These are phyloP conservation scores for Phenganax subtilis DNA, from an alignment of 92 coral and sea anemone genomes.

Conservation along the genomic window DNA sequence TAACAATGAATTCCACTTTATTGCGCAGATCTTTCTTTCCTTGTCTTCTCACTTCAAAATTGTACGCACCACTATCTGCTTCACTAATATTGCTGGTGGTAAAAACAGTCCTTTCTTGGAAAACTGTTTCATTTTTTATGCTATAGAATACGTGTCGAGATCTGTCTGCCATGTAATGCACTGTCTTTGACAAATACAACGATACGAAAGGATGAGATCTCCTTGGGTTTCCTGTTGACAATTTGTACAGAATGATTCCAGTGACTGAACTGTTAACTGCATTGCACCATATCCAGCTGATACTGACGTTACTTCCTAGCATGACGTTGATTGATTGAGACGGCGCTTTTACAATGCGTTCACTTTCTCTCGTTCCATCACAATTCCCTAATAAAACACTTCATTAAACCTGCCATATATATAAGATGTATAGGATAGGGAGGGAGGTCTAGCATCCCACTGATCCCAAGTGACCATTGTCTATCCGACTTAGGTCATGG, in stretches of 20 bases:
- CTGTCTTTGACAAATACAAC: neutral
- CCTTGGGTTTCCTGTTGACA: neutral
- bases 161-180: neutral
- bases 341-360: neutral
- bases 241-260: neutral
- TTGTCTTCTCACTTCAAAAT: neutral
- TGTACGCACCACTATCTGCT: slow-evolving; percentile 12
- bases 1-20: neutral
- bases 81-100: neutral
- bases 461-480: no score
- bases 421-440: no score
- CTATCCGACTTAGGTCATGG: no score
- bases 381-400: neutral
- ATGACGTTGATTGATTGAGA: neutral
- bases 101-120: slow-evolving; percentile 8
- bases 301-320: neutral
- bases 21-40: neutral
- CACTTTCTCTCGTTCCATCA: slow-evolving; percentile 7
- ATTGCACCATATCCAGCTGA: slow-evolving; percentile 3
- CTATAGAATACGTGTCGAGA: neutral
- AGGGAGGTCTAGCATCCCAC: no score
- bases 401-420: no score
- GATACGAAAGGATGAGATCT: neutral
- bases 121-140: neutral
- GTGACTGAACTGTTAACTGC: slow-evolving; percentile 5